A percentile compares a stretch with the other conserved stretches of the same genome.
Conservation (phyloP, 2,797 vertebrate genomes). For the Setipinna tenuifilis region DNA sequence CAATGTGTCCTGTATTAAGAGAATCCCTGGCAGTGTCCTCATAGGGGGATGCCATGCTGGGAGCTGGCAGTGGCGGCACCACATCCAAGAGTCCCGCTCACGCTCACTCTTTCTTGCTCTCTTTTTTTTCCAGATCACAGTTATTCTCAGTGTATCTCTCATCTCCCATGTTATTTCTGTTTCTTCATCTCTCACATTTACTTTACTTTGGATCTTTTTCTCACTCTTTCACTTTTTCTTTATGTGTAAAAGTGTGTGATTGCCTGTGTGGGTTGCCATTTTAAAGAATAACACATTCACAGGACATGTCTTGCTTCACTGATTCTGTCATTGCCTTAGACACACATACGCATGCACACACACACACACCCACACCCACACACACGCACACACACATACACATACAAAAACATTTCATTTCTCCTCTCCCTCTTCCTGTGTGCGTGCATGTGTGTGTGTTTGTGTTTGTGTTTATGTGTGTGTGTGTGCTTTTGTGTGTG, state of each 20-base stretch:
- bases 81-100: not conserved
- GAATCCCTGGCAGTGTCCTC: not conserved
- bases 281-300: constrained; percentile 12
- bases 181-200: not conserved
- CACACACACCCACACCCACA: not conserved
- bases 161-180: not conserved
- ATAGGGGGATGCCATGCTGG: not conserved
- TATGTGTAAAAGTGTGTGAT: not conserved
- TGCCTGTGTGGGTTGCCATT: not conserved
- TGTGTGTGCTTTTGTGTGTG: not conserved
- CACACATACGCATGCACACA: constrained; percentile 22
- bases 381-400: no score
- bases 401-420: no score
- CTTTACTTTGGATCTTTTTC: not conserved
- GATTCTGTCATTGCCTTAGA: not conserved
- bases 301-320: constrained; percentile 32
- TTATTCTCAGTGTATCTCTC: not conserved
- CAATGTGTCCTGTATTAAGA: not conserved
- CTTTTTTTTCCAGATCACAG: no score
- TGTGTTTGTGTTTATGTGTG: constrained; percentile 6
- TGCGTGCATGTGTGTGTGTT: not conserved
- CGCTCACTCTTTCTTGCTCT: not conserved
- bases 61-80: not conserved
- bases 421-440: no score
- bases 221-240: not conserved